Evolutionary conservation across 1,140 invertebrate genomes (phyloP).

Genomic region (Caenorhabditis brenneri): DNA sequence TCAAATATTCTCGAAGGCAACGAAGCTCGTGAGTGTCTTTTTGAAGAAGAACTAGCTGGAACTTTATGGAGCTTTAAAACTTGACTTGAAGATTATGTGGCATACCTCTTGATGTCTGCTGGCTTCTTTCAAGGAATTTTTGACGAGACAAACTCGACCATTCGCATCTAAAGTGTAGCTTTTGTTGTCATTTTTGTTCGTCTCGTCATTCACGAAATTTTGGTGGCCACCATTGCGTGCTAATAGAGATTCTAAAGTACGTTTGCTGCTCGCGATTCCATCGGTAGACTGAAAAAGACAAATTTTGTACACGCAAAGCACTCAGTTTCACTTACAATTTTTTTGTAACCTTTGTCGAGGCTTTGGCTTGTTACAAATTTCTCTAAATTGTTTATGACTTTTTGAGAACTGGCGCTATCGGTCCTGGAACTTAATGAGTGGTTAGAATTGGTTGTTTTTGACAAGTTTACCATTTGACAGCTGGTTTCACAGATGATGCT

Average conservation of each 20-base stretch:
- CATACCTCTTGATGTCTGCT: conserved; percentile 1
- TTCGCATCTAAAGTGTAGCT: conserved; percentile 24
- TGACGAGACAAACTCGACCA: conserved; percentile 8
- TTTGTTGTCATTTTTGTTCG: neutral
- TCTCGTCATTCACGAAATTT: neutral
- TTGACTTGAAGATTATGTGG: neutral
- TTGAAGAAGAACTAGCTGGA: neutral
- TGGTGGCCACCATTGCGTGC: conserved; percentile 23
- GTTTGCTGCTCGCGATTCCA: conserved; percentile 1
- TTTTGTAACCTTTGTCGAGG: conserved; percentile 14
- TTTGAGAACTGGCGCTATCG: conserved; percentile 4
- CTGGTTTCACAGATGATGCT: neutral
- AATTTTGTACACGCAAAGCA: neutral
- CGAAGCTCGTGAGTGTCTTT: conserved; percentile 15
- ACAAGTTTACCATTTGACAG: neutral
- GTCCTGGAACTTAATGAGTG: neutral
- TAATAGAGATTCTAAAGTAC: neutral
- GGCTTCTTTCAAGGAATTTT: neutral
- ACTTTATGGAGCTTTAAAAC: neutral
- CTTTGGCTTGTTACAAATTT: neutral
- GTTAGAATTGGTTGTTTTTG: neutral
- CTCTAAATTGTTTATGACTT: neutral
- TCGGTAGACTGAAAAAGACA: neutral
- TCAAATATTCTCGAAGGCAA: conserved; percentile 23
- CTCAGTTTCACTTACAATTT: neutral